Conservation (phyloP, 2,797 vertebrate species). For the Paratrypauchen microcephalus region DNA sequence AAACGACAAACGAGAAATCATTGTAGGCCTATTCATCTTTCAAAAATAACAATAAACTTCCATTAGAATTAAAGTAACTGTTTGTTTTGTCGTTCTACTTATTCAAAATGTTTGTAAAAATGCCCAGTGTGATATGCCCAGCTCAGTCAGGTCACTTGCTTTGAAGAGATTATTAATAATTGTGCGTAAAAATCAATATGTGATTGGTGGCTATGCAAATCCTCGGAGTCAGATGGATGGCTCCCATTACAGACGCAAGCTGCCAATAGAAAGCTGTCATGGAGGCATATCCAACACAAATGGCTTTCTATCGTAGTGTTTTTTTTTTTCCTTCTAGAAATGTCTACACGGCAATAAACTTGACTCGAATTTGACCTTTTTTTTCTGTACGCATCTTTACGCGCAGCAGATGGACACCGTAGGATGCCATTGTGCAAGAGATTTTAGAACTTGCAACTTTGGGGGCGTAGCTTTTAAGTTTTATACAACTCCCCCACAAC, state of each 20-base stretch:
- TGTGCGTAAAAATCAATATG: slow-evolving; percentile 35
- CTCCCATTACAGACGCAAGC: slow-evolving; percentile 48
- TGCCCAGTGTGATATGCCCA: no score
- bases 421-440: slow-evolving; percentile 12
- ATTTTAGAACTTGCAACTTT: slow-evolving; percentile 42
- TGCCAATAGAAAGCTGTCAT: slow-evolving; percentile 44
- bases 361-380: slow-evolving; percentile 67
- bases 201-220: slow-evolving; percentile 47
- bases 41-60: not conserved
- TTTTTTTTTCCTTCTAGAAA: slow-evolving; percentile 32
- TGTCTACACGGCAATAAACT: slow-evolving; percentile 57
- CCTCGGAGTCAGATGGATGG: slow-evolving; percentile 44
- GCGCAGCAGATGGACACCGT: slow-evolving; percentile 43
- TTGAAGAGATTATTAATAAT: slow-evolving; percentile 32
- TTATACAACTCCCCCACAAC: slow-evolving; percentile 31
- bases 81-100: not conserved
- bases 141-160: slow-evolving; percentile 1
- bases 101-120: not conserved
- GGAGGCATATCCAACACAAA: slow-evolving; percentile 41
- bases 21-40: no score
- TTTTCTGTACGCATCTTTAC: slow-evolving; percentile 34
- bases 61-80: not conserved
- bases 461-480: slow-evolving; percentile 19
- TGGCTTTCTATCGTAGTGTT: slow-evolving; percentile 32
- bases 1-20: not conserved